phyloP scores from a whole-genome alignment of 1,140 invertebrate species.

The Pemphigus obesinymphae region DNA sequence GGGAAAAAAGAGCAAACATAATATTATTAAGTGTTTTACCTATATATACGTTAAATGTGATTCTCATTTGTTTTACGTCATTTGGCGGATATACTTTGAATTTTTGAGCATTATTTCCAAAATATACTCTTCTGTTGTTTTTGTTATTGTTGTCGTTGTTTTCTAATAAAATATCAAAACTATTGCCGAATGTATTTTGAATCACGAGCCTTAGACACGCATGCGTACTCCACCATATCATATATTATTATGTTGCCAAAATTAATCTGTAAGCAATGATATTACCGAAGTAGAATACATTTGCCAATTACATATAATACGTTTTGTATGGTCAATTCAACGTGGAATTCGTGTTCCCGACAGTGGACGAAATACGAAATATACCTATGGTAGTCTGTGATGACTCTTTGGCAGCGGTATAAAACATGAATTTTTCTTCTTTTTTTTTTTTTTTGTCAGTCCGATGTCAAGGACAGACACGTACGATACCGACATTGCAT shows the following conservation, averaged over 20 bases:
- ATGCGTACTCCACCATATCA: background rate
- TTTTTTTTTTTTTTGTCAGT: constrained; percentile 18
- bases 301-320: background rate
- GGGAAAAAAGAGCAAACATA: background rate
- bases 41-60: background rate
- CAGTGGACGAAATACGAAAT: background rate
- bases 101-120: background rate
- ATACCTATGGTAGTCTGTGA: background rate
- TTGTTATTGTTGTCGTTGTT: background rate
- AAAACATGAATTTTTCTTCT: background rate
- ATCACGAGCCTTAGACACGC: background rate
- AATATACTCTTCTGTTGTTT: background rate
- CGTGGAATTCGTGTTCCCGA: background rate
- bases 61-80: background rate
- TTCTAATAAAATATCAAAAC: constrained; percentile 1
- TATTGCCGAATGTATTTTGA: background rate
- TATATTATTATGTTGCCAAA: background rate
- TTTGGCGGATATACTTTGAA: background rate
- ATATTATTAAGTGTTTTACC: background rate
- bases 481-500: constrained; percentile 24
- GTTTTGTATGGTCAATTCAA: background rate
- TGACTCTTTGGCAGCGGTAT: constrained; percentile 10
- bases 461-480: constrained; percentile 27
- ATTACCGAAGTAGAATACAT: background rate
- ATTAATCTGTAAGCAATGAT: background rate